These are phyloP conservation scores for Megalopta genalis DNA, from an alignment of 1,140 invertebrate species.

Conservation along the genomic window DNA sequence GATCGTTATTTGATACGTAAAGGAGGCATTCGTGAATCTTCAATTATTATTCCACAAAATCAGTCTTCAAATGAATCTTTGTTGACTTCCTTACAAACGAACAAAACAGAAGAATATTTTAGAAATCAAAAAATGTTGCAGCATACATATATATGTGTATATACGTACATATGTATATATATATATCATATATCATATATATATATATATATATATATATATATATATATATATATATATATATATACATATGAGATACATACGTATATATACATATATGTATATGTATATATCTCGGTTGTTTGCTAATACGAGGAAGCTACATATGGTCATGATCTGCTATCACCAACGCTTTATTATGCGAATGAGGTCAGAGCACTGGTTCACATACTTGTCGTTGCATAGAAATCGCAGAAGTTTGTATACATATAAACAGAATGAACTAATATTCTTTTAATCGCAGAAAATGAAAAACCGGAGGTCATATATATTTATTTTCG, in stretches of 20 bases:
- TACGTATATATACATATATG: background rate
- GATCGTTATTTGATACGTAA: slow-evolving; percentile 29
- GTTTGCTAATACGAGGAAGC: slow-evolving; percentile 42
- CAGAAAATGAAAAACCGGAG: slow-evolving; percentile 30
- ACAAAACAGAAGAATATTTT: slow-evolving; percentile 32
- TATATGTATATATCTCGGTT: slow-evolving; percentile 26
- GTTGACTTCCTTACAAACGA: slow-evolving; percentile 18
- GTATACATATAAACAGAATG: slow-evolving; percentile 55
- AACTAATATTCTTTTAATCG: slow-evolving; percentile 58
- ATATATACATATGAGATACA: background rate
- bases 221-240: background rate
- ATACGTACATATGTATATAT: background rate
- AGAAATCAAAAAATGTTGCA: slow-evolving; percentile 12
- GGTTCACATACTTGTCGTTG: slow-evolving; percentile 34
- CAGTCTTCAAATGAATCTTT: slow-evolving; percentile 39
- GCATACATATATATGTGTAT: background rate
- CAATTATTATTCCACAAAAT: slow-evolving; percentile 8
- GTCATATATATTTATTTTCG: slow-evolving; percentile 54
- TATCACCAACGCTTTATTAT: slow-evolving; percentile 48
- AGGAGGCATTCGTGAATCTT: slow-evolving; percentile 37
- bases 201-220: background rate
- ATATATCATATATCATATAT: background rate
- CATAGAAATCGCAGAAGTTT: slow-evolving; percentile 42
- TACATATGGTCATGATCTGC: slow-evolving; percentile 30
- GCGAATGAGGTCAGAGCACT: slow-evolving; percentile 38